A percentile compares a stretch with the other conserved stretches of the same genome.
Evolutionary conservation across 1,140 invertebrate species (phyloP).

Genomic region (Caerostris extrusa): DNA sequence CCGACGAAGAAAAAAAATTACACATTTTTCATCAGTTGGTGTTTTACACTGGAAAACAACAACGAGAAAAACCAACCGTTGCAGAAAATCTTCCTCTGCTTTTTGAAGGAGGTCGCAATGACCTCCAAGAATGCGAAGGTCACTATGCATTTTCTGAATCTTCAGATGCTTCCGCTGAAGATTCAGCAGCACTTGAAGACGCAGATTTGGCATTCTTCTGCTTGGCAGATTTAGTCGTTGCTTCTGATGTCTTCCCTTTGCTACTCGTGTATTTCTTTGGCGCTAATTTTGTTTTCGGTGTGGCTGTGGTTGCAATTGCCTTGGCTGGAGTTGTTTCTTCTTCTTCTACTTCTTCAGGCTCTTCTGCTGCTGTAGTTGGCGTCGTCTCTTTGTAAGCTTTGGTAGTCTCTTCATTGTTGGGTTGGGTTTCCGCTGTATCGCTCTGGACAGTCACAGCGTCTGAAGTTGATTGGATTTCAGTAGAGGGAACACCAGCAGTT

Average conservation of each 20-base stretch:
- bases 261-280: background rate
- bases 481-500: background rate
- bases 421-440: too few relatives aligned
- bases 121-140: too few relatives aligned
- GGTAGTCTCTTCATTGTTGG: too few relatives aligned
- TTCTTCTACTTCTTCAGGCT: background rate
- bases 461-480: background rate
- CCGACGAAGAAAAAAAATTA: background rate
- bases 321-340: background rate
- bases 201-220: too few relatives aligned
- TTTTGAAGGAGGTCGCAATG: background rate
- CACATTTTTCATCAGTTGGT: constrained; percentile 8
- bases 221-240: too few relatives aligned
- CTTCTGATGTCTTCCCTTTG: too few relatives aligned
- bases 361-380: background rate
- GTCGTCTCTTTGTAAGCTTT: background rate
- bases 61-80: background rate
- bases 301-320: background rate
- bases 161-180: background rate
- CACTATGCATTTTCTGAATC: background rate
- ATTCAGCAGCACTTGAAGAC: too few relatives aligned
- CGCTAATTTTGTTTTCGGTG: background rate
- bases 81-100: background rate
- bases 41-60: background rate
- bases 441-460: background rate